Evolutionary conservation across 2,888 invertebrate genomes (phyloP).

Genomic region (Patella caerulea): DNA sequence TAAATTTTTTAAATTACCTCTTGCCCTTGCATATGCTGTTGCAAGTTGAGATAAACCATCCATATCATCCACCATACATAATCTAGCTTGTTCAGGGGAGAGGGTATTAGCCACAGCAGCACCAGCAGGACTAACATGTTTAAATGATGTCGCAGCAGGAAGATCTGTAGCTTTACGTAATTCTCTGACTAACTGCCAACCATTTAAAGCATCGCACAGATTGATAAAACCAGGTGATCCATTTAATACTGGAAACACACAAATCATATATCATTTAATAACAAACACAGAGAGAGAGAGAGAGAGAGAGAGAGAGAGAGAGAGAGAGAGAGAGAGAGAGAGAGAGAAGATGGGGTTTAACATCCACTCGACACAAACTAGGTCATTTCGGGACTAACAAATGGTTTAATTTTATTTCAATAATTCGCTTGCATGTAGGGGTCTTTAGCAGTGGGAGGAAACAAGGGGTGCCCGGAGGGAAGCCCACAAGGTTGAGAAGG

Average conservation of each 20-base stretch:
- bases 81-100: conserved; percentile 81
- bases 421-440: too few relatives aligned
- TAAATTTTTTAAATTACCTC: conserved; percentile 74
- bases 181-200: conserved; percentile 95
- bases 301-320: too few relatives aligned
- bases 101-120: conserved; percentile 92
- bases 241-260: conserved; percentile 80
- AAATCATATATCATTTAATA: conserved; percentile 8
- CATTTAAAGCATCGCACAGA: conserved; percentile 96
- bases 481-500: too few relatives aligned
- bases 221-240: conserved; percentile 98
- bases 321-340: too few relatives aligned
- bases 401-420: too few relatives aligned
- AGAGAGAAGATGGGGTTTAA: too few relatives aligned
- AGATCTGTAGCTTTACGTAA: conserved; percentile 83
- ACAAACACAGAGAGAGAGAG: background rate
- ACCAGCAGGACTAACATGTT: conserved; percentile 97
- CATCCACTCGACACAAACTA: too few relatives aligned
- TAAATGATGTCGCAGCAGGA: conserved; percentile 94
- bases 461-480: too few relatives aligned
- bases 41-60: conserved; percentile 83
- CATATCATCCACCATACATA: conserved; percentile 87
- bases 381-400: too few relatives aligned
- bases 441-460: too few relatives aligned
- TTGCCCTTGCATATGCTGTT: conserved; percentile 92